Evolutionary conservation across 1,140 invertebrate genomes (phyloP).

Genomic region (Ceratosolen fusciceps): DNA sequence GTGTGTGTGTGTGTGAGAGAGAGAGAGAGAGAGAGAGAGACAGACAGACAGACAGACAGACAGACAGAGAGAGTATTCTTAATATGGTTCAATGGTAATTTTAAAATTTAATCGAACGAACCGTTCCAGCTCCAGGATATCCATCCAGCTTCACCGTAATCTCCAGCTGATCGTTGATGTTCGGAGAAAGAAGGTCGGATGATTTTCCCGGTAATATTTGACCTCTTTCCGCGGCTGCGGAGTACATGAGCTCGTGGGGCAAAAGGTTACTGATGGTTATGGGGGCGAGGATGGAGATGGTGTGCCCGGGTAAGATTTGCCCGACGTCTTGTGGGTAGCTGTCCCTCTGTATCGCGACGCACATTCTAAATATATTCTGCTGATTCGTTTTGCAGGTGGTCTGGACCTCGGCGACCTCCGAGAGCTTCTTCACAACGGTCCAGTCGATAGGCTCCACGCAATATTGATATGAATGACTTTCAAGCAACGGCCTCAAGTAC

Average conservation of each 20-base stretch:
- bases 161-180: conserved; percentile 80
- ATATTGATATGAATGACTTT: conserved; percentile 72
- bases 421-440: conserved; percentile 75
- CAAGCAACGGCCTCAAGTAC: conserved; percentile 72
- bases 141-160: conserved; percentile 86
- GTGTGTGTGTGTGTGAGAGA: too few relatives aligned
- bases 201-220: conserved; percentile 77
- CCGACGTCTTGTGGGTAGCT: conserved; percentile 80
- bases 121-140: conserved; percentile 79
- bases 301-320: conserved; percentile 83
- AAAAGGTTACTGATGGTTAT: conserved; percentile 85
- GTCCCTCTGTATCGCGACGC: conserved; percentile 83
- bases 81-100: too few relatives aligned
- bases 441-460: conserved; percentile 77
- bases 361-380: conserved; percentile 77
- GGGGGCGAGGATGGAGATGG: conserved; percentile 86
- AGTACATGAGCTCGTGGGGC: conserved; percentile 80
- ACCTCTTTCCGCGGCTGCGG: conserved; percentile 72
- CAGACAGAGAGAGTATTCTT: too few relatives aligned
- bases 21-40: too few relatives aligned
- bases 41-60: too few relatives aligned
- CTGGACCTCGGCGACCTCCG: conserved; percentile 73
- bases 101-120: too few relatives aligned
- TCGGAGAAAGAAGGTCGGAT: conserved; percentile 63
- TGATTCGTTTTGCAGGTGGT: conserved; percentile 67